Conservation (phyloP, 92 coral and sea anemone genomes). For the Zoanthus sansibaricus region DNA sequence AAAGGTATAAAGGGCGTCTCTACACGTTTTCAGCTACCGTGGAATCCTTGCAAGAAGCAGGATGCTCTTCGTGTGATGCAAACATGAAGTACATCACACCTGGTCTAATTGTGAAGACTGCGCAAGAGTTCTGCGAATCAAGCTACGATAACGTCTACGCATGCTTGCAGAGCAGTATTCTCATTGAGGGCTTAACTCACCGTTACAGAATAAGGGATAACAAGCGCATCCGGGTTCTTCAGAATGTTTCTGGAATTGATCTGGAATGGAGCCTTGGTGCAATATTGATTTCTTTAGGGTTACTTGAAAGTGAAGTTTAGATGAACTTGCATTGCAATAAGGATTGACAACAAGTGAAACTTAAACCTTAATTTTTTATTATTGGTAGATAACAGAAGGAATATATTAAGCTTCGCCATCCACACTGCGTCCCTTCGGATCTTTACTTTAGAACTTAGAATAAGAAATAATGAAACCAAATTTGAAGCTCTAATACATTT, state of each 20-base stretch:
- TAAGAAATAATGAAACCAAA: too few relatives aligned
- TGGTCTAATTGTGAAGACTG: slow-evolving; percentile 33
- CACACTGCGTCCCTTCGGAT: too few relatives aligned
- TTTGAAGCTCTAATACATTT: too few relatives aligned
- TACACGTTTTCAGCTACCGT: slow-evolving; percentile 9
- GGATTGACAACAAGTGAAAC: too few relatives aligned
- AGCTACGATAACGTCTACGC: slow-evolving; percentile 15
- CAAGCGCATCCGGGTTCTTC: slow-evolving; percentile 35
- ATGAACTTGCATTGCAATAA: neutral
- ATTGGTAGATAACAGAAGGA: neutral
- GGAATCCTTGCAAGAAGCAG: slow-evolving; percentile 14
- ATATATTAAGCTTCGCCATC: too few relatives aligned
- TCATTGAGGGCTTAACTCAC: slow-evolving; percentile 8
- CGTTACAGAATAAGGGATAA: slow-evolving; percentile 1
- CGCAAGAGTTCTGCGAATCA: slow-evolving; percentile 27
- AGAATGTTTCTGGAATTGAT: slow-evolving; percentile 10
- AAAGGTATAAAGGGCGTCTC: slow-evolving; percentile 3
- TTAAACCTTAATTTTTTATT: too few relatives aligned
- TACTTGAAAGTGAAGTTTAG: slow-evolving; percentile 26
- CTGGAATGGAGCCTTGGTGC: slow-evolving; percentile 41
- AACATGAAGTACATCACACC: slow-evolving; percentile 37
- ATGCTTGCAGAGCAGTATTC: slow-evolving; percentile 39
- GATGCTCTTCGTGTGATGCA: slow-evolving; percentile 30
- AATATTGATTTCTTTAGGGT: slow-evolving; percentile 6
- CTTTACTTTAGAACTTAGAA: too few relatives aligned